Evolutionary conservation across 2,113 vertebrate species (phyloP), one percentile per base, ranked within the genome.

Genomic region (Platycercus adscitus): DNA sequence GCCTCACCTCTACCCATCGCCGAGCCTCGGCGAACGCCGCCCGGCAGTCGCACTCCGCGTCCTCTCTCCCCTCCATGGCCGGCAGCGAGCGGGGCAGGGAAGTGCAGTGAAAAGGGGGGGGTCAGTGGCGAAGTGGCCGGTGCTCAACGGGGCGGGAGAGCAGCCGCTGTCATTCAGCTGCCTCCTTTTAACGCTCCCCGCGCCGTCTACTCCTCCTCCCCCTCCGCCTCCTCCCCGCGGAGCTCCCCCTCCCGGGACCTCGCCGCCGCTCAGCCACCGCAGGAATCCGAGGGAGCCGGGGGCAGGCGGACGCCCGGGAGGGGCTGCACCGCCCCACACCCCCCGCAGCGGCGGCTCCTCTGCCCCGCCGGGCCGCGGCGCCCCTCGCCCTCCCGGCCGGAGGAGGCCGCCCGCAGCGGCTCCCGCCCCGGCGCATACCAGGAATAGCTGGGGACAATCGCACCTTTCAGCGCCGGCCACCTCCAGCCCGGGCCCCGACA

Each of bases 1-100:
- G 33, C 12, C 98, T 98, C 97, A 99, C 99, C 98, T 99, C 99
- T 26, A 99, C 97, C 99, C 99, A 99, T 79, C 98, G 97, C 96
- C 96, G 99, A 39, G 99, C 99, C 96, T 99, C 99, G 13, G 92
- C 94, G 89, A 98, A 99, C 15, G 98, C 99, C 18, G 94, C 88
- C 6, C 97, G 98, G 72, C 97, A 98, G 92, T 98, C 97, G 84
- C 98, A 89, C 26, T 98, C 96, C 7, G 96, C 96, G 91, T 98
- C 98, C 91, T 98, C 98, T 78, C 98, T 96, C 97, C 98, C 98
- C 96, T 98, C 98, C 98, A 99, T 98, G 96, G 85, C 97, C 64
- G 25, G 64, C 52, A 29, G 39, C 6, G 25, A 61, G 20, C 9
- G 55, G 56, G 33, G 13, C 56, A 58, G 8, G 13, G 33, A n/a